phyloP scores from a whole-genome alignment of 2,113 vertebrate species.

The Pituophis catenifer region DNA sequence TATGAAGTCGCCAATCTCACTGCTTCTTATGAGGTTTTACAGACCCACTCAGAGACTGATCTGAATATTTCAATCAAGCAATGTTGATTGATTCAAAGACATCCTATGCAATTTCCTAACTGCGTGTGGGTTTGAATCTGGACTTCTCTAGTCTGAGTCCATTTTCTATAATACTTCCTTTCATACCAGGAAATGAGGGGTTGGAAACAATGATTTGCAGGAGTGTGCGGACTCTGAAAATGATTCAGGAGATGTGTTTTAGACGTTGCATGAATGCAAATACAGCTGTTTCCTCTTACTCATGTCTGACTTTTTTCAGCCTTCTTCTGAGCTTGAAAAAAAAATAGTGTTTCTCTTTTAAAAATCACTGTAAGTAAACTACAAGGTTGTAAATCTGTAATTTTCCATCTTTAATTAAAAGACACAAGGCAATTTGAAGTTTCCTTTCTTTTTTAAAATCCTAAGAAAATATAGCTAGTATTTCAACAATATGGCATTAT shows the following conservation, averaged over 20 bases:
- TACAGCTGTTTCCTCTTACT: not conserved
- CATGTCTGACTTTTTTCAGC: not conserved
- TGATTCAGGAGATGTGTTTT: not conserved
- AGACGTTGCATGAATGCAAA: not conserved
- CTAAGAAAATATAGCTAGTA: not conserved
- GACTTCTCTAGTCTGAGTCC: not conserved
- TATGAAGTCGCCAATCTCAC: not conserved
- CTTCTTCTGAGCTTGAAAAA: not conserved
- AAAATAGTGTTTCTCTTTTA: not conserved
- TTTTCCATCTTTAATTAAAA: not conserved
- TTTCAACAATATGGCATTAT: not conserved
- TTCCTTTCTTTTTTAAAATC: slow-evolving; percentile 18
- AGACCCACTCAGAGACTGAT: not conserved
- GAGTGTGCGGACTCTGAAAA: not conserved
- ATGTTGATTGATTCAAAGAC: not conserved
- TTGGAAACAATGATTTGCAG: not conserved
- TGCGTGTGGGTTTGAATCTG: not conserved
- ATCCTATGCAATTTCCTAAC: not conserved
- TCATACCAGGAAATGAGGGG: not conserved
- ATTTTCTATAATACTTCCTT: not conserved
- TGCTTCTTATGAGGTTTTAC: not conserved
- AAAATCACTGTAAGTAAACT: not conserved
- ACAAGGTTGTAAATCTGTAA: not conserved
- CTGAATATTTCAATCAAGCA: not conserved
- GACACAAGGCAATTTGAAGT: not conserved